Evolutionary conservation across 2,113 vertebrate species (phyloP).

Genomic region (Cheirogaleus medius): DNA sequence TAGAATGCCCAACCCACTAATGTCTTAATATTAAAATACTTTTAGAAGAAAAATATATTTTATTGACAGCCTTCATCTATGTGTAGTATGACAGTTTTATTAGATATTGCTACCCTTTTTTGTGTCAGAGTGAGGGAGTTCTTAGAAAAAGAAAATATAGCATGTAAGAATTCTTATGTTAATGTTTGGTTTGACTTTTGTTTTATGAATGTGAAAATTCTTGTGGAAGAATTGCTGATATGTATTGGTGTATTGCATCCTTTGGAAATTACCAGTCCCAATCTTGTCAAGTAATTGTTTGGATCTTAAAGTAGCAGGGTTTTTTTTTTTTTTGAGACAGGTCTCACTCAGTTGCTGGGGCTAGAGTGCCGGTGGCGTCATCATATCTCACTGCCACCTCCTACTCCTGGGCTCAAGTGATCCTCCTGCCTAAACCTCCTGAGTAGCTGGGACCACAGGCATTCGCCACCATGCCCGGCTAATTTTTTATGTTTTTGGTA

Average conservation of each 20-base stretch:
- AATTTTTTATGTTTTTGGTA: no score
- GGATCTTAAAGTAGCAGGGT: neutral
- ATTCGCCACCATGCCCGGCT: no score
- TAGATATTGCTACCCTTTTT: neutral
- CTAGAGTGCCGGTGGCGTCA: no score
- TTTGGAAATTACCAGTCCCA: neutral
- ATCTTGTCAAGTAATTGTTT: neutral
- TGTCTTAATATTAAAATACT: conserved; percentile 41
- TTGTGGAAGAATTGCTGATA: neutral
- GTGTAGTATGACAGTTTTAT: neutral
- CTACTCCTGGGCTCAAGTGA: no score
- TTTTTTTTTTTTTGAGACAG: no score
- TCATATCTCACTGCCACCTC: no score
- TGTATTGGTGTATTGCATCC: neutral
- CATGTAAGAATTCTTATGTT: neutral
- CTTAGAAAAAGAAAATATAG: neutral
- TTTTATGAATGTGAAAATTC: conserved; percentile 23
- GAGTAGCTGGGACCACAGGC: no score
- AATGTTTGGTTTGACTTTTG: conserved; percentile 33
- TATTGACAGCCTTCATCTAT: neutral
- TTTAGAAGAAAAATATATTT: neutral
- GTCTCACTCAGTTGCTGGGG: no score
- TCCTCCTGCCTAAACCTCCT: no score
- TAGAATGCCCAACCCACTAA: neutral
- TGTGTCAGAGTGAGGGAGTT: neutral